Evolutionary conservation across 1,140 invertebrate genomes (phyloP).

Genomic region (Magallana angulata): DNA sequence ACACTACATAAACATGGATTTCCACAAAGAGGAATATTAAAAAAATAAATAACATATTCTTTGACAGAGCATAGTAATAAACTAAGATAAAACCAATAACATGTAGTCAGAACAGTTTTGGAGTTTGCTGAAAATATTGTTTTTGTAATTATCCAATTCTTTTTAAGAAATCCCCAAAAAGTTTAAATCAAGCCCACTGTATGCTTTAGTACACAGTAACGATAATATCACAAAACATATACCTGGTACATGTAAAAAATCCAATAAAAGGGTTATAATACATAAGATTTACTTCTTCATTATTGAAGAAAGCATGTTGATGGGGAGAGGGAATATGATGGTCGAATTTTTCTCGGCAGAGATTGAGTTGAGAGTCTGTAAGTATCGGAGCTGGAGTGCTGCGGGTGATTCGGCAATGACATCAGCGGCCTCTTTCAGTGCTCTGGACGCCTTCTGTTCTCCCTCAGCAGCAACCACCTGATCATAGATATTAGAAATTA

Average conservation of each 20-base stretch:
- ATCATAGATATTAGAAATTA: background rate
- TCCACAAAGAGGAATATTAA: no score
- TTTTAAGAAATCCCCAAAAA: background rate
- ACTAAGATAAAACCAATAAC: no score
- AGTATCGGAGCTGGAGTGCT: conserved; percentile 87
- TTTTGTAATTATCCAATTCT: background rate
- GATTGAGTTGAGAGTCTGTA: conserved; percentile 89
- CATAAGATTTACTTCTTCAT: conserved; percentile 26
- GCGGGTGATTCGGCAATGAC: conserved; percentile 91
- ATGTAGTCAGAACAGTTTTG: no score
- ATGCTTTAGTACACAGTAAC: background rate
- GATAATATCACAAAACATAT: background rate
- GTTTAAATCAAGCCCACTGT: background rate
- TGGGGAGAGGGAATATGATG: conserved; percentile 97
- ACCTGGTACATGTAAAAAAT: background rate
- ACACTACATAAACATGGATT: no score
- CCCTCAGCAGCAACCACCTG: conserved; percentile 80
- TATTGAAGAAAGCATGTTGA: conserved; percentile 86
- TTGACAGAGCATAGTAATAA: no score
- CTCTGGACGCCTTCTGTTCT: conserved; percentile 86
- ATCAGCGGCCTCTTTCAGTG: conserved; percentile 93
- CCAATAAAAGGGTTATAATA: background rate
- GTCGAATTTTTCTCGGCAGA: conserved; percentile 99
- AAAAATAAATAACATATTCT: no score
- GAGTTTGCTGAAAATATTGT: no score